Evolutionary conservation across 2,113 vertebrate genomes (phyloP), one percentile per base, ranked within the genome.

Genomic region (Crypturellus undulatus): DNA sequence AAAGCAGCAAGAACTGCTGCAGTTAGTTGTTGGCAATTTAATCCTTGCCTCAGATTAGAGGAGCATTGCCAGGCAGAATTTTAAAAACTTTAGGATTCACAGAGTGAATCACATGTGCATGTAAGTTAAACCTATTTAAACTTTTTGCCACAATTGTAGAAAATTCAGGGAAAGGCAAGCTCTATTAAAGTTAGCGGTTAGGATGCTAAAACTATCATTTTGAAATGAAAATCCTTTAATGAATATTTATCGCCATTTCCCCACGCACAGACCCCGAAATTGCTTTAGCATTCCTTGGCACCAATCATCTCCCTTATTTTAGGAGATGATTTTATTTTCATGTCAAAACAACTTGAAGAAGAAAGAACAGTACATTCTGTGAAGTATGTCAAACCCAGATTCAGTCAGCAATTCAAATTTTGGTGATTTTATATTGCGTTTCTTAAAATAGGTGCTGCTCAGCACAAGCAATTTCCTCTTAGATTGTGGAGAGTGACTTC

Each of bases 231-330:
- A 91, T 60, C 30, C 30, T 83, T 96, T 95, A 95, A 97, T 92
- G 79, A 92, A 62, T 96, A 96, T 96, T 97, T 96, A 94, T 93
- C 84, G 84, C 40, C 49, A 18, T 87, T 92, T 83, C 17, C 5
- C 16, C 1, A 2, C 0, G 3, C 20, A 15, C 12, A 4, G 7
- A 60, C 60, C 75, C 93, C 89, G 59, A 85, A 51, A 97, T 96
- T 95, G 51, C 92, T 97, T 97, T 96, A 96, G 62, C 97, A 95
- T 97, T 96, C 96, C 76, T 96, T 93, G 93, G 92, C 96, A 75
- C 38, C 12, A 86, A 81, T 67, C 6, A 34, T 9, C 16, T 78
- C 69, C n/a, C 87, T 96, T 97, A 91, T 97, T 97, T 97, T 97
- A 94, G 90, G 75, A 91, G 90, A 73, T 86, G 84, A 92, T 94